phyloP scores from a whole-genome alignment of 92 coral and sea anemone species.

The Diadumene lineata region DNA sequence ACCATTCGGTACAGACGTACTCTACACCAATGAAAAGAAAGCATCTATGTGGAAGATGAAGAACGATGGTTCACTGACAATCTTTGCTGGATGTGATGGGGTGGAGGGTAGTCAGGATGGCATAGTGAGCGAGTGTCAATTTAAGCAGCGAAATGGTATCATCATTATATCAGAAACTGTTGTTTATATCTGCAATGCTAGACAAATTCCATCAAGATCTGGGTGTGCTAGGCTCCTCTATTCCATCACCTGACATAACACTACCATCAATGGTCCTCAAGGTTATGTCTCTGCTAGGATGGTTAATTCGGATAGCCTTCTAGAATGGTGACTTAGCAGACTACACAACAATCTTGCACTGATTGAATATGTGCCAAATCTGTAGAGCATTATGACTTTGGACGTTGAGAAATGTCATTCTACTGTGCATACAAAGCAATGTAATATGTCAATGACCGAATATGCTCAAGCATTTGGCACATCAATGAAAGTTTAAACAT shows the following conservation, averaged over 20 bases:
- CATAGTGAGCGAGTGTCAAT: no score
- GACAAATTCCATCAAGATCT: constrained; percentile 53
- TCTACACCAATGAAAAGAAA: constrained; percentile 48
- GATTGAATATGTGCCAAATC: constrained; percentile 18
- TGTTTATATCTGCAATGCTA: constrained; percentile 10
- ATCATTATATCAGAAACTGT: no score
- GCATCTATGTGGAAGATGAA: constrained; percentile 55
- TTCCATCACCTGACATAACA: constrained; percentile 10
- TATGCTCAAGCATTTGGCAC: constrained; percentile 47
- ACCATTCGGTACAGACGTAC: constrained; percentile 38
- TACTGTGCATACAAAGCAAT: constrained; percentile 48
- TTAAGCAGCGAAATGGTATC: no score
- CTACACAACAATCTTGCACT: neutral
- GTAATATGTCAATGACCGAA: constrained; percentile 47
- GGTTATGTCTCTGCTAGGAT: no score
- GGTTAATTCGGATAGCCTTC: constrained; percentile 34
- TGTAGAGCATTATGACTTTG: constrained; percentile 34
- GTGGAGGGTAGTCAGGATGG: no score
- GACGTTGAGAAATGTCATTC: constrained; percentile 56
- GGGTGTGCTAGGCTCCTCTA: constrained; percentile 13
- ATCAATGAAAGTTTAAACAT: constrained; percentile 64
- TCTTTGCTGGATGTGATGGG: constrained; percentile 61
- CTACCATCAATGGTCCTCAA: constrained; percentile 47
- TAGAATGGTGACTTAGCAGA: constrained; percentile 41
- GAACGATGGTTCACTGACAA: constrained; percentile 18